phyloP scores from a whole-genome alignment of 2,888 invertebrate genomes.

The Acleris laterana region DNA sequence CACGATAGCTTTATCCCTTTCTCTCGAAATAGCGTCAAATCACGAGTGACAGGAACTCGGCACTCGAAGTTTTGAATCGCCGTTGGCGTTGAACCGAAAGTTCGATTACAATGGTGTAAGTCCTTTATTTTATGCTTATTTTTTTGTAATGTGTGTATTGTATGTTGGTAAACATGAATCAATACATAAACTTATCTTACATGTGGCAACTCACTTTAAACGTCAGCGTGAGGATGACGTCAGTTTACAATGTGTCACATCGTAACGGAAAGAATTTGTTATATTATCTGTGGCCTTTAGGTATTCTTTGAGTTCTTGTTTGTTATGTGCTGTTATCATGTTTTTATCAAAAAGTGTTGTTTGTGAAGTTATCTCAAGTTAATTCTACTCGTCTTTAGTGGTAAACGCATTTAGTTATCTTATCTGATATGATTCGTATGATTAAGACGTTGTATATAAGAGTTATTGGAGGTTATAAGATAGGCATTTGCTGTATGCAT shows the following conservation, averaged over 20 bases:
- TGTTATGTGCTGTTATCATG: constrained; percentile 70
- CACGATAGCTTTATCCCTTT: too few species aligned
- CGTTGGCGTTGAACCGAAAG: neutral
- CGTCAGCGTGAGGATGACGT: constrained; percentile 16
- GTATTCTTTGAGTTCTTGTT: constrained; percentile 48
- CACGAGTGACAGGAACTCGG: too few species aligned
- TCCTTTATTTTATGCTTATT: too few species aligned
- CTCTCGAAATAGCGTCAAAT: too few species aligned
- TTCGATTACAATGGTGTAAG: neutral
- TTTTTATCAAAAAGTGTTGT: constrained; percentile 82
- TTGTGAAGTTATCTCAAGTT: constrained; percentile 70
- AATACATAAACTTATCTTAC: neutral
- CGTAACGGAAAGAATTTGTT: constrained; percentile 35
- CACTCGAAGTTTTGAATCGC: too few species aligned
- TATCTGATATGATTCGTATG: constrained; percentile 61
- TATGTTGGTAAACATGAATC: constrained; percentile 5
- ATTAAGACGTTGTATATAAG: constrained; percentile 52
- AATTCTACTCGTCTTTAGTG: constrained; percentile 72
- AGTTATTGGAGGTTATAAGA: constrained; percentile 71
- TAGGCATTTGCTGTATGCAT: constrained; percentile 49
- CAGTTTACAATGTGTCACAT: constrained; percentile 28
- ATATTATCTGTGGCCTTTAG: constrained; percentile 33
- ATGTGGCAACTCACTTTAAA: neutral
- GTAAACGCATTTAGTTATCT: constrained; percentile 74
- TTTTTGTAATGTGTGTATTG: neutral